Conservation (phyloP, 2,888 invertebrate species). For the Gastrophysa polygoni region DNA sequence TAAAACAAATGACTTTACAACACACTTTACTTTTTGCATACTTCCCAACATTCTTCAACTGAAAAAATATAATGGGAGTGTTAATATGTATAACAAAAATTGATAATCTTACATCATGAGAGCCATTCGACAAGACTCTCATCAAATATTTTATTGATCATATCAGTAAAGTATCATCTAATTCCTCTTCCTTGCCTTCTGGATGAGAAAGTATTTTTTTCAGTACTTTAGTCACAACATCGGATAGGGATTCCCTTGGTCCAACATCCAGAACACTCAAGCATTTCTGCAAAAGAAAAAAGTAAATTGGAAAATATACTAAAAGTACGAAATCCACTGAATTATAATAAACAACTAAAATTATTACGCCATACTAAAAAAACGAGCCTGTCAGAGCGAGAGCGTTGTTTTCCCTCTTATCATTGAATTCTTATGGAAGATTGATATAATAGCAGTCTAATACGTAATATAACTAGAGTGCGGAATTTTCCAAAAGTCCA, state of each 20-base stretch:
- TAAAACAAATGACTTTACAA: background rate
- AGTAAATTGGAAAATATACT: no score
- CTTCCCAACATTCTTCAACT: background rate
- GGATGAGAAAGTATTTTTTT: conserved; percentile 77
- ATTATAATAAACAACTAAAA: no score
- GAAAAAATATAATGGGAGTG: background rate
- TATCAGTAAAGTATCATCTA: conserved; percentile 89
- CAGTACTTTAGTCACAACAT: conserved; percentile 88
- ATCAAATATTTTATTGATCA: conserved; percentile 60
- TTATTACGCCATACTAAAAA: no score
- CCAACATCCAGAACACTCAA: conserved; percentile 81
- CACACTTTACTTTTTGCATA: conserved; percentile 10
- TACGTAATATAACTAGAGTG: no score
- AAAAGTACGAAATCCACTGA: no score
- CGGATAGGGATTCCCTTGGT: conserved; percentile 85
- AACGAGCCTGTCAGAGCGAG: no score
- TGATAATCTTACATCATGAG: conserved; percentile 12
- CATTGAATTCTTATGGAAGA: no score
- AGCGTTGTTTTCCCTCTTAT: no score
- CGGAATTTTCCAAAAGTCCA: no score
- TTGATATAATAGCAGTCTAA: no score
- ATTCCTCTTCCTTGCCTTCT: conserved; percentile 87
- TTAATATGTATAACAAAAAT: conserved; percentile 12
- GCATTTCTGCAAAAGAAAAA: conserved; percentile 66
- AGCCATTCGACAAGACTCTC: conserved; percentile 12